A percentile compares a stretch with the other conserved stretches of the same genome.
These are phyloP conservation scores for Brachystomella parvula DNA, from an alignment of 1,140 invertebrate genomes.

Conservation along the genomic window DNA sequence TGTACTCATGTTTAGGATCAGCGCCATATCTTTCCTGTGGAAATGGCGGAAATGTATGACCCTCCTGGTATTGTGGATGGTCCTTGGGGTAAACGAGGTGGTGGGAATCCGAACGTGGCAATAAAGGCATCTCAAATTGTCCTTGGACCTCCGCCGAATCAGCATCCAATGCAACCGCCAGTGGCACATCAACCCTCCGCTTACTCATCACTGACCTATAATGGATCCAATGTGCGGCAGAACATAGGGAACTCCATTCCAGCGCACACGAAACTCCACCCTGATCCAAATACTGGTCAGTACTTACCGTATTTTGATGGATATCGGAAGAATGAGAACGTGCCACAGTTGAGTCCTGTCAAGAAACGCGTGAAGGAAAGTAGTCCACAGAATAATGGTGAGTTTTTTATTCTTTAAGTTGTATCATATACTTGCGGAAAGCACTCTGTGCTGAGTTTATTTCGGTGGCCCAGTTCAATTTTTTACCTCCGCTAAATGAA, in stretches of 20 bases:
- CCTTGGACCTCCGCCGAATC: slow-evolving; percentile 27
- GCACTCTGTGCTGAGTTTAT: slow-evolving; percentile 8
- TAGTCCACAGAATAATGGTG: slow-evolving; percentile 60
- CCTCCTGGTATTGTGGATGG: slow-evolving; percentile 50
- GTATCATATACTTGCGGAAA: not conserved
- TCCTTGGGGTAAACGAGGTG: slow-evolving; percentile 37
- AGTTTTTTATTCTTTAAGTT: not conserved
- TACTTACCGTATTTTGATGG: slow-evolving; percentile 42
- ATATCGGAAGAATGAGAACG: slow-evolving; percentile 32
- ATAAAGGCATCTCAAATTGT: slow-evolving; percentile 36
- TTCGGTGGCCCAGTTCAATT: not conserved
- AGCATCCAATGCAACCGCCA: slow-evolving; percentile 33
- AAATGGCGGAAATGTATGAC: slow-evolving; percentile 52
- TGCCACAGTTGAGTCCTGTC: slow-evolving; percentile 83
- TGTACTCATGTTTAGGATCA: slow-evolving; percentile 39
- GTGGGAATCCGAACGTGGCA: slow-evolving; percentile 10
- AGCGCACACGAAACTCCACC: slow-evolving; percentile 34
- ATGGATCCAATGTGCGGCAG: slow-evolving; percentile 19
- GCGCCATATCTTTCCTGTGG: slow-evolving; percentile 55
- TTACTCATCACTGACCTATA: slow-evolving; percentile 33
- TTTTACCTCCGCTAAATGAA: no score
- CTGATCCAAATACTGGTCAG: slow-evolving; percentile 27
- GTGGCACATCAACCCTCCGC: slow-evolving; percentile 36
- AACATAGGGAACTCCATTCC: slow-evolving; percentile 36
- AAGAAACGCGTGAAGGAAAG: slow-evolving; percentile 97